Evolutionary conservation across 53 echinoderm and acorn worm species (phyloP), one percentile per base, ranked within the genome.

Genomic region (Temnopleurus reevesii): DNA sequence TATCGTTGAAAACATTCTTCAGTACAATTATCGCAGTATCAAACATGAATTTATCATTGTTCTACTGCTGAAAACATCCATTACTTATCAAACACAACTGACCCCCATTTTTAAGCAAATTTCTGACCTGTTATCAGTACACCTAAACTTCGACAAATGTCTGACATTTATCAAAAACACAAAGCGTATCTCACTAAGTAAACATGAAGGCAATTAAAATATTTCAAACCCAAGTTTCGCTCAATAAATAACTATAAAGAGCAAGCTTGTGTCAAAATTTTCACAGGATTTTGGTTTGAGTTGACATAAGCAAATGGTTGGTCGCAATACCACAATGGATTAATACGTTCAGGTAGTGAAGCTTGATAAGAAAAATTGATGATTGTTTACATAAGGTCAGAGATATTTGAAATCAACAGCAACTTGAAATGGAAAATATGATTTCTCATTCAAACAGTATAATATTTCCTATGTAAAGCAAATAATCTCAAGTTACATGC

Each of bases 131-230:
- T 9, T 38, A 38, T 71, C 8, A 8, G 24, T 30, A 0, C 24
- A 55, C 19, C 23, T 10, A 24, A n/a, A 6, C 23, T 2, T 13
- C 2, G 30, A 30, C 15, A 27, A 29, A 60, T 29, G 30, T 9
- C 33, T 65, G 29, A 65, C 33, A 28, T 65, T 4, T 1, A 36
- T 41, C 71, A 41, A 36, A 21, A 41, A 38, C 38, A 19, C 23
- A 41, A 71, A 19, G 36, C 19, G 6, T 71, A 71, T 71, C 71
- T 71, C 8, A 2, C 41, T 23, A 19, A 41, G 71, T 71, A 71
- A 71, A 71, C 71, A 71, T 23, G 19, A 21, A 18, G 41, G 71
- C 71, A 71, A 71, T 71, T 71, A 71, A 71, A 71, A 71, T 71
- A 71, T 71, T 71, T 71, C n/a, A n/a, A n/a, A 41, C n/a, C 43